A percentile compares a stretch with the other conserved stretches of the same genome.
These are phyloP conservation scores for Pandemis corylana DNA, from an alignment of 2,888 invertebrate species.

Conservation along the genomic window DNA sequence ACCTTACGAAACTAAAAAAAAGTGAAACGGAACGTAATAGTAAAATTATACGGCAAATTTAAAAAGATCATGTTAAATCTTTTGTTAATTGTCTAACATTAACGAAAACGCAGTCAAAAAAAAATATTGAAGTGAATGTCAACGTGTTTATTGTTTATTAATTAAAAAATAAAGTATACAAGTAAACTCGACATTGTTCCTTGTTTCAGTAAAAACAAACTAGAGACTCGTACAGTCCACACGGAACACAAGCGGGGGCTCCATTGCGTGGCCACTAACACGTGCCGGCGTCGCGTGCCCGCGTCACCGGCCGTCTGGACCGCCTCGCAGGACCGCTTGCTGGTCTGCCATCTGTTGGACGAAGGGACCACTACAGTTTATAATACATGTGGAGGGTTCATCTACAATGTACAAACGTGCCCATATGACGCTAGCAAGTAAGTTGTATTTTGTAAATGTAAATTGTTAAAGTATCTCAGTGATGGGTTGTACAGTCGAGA, in stretches of 20 bases:
- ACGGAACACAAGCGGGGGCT: constrained; percentile 84
- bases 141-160: no score
- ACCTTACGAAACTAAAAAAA: no score
- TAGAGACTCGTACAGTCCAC: constrained; percentile 69
- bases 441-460: constrained; percentile 47
- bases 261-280: constrained; percentile 83
- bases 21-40: no score
- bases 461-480: no score
- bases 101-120: no score
- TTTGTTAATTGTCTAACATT: no score
- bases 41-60: no score
- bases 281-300: constrained; percentile 18
- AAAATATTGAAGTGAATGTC: no score
- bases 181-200: no score
- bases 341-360: constrained; percentile 80
- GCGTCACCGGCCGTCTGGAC: constrained; percentile 80
- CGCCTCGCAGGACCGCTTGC: constrained; percentile 84
- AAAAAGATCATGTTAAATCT: no score
- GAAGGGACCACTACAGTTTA: constrained; percentile 64
- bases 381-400: constrained; percentile 87
- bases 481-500: no score
- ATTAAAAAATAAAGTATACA: no score
- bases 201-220: constrained; percentile 63
- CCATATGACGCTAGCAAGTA: constrained; percentile 89
- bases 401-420: constrained; percentile 86